Evolutionary conservation across 2,113 vertebrate genomes (phyloP).

Genomic region (Oncorhynchus keta): DNA sequence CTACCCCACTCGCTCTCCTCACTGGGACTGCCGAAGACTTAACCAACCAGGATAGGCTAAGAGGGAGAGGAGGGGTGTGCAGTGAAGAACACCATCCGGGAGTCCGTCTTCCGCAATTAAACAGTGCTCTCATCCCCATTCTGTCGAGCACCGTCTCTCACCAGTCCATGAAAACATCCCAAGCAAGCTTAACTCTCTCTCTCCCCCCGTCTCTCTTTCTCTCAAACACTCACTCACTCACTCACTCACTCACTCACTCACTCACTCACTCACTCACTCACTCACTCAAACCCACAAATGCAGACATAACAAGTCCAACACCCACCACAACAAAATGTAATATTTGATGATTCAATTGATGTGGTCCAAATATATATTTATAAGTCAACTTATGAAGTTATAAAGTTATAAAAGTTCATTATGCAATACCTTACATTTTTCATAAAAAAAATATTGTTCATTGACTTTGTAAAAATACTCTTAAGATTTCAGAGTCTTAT

Average conservation of each 20-base stretch:
- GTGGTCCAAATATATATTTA: too few relatives aligned
- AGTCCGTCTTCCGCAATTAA: constrained; percentile 71
- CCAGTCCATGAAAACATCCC: constrained; percentile 49
- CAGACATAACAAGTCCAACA: background rate
- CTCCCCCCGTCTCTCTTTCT: background rate
- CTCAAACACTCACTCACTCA: too few relatives aligned
- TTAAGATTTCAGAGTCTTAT: background rate
- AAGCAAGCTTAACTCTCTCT: constrained; percentile 42
- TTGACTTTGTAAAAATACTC: too few relatives aligned
- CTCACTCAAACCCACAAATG: background rate
- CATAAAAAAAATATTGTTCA: too few relatives aligned
- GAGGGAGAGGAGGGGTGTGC: constrained; percentile 48
- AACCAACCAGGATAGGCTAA: too few relatives aligned
- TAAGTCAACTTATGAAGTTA: too few relatives aligned
- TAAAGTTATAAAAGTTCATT: too few relatives aligned
- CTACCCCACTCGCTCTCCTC: constrained; percentile 40
- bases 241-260: too few relatives aligned
- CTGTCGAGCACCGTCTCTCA: constrained; percentile 74
- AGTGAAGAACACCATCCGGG: constrained; percentile 43
- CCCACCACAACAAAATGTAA: too few relatives aligned
- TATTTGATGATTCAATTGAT: too few relatives aligned
- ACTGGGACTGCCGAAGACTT: background rate
- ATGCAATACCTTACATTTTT: too few relatives aligned
- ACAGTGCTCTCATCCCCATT: constrained; percentile 70
- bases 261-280: too few relatives aligned